Conservation (phyloP, 2,113 vertebrate genomes). For the Circaetus cinerascens region DNA sequence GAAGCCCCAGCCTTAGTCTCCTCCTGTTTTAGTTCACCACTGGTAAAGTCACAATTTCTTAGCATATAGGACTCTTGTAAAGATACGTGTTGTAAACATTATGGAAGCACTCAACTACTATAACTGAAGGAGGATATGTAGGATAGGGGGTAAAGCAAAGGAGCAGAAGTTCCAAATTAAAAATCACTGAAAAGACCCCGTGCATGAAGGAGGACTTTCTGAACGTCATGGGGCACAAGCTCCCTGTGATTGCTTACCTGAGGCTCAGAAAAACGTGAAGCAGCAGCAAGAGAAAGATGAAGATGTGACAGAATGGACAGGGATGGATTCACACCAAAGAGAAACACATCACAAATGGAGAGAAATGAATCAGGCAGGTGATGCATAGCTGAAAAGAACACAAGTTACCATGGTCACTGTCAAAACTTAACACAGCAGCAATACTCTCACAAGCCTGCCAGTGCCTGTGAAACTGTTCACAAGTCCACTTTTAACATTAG, state of each 20-base stretch:
- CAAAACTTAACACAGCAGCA: conserved; percentile 30
- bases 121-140: not conserved
- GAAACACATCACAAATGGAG: conserved; percentile 77
- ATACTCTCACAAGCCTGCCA: conserved; percentile 3
- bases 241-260: conserved; percentile 63
- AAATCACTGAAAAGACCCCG: not conserved
- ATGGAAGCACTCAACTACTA: not conserved
- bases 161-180: not conserved
- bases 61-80: not conserved
- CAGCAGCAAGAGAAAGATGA: conserved; percentile 72
- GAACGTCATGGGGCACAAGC: not conserved
- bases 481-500: not conserved
- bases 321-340: conserved; percentile 75
- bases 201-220: not conserved
- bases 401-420: conserved; percentile 57
- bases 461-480: not conserved
- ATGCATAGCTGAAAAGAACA: conserved; percentile 75
- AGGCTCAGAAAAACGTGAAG: conserved; percentile 66
- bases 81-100: accelerated
- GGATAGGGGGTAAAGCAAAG: not conserved
- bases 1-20: not conserved
- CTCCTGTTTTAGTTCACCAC: not conserved
- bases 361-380: conserved; percentile 72
- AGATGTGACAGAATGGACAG: conserved; percentile 73
- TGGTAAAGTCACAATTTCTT: not conserved